Base-by-base conservation (phyloP, 23 tunicate genomes). In the Styela plicata region DNA sequence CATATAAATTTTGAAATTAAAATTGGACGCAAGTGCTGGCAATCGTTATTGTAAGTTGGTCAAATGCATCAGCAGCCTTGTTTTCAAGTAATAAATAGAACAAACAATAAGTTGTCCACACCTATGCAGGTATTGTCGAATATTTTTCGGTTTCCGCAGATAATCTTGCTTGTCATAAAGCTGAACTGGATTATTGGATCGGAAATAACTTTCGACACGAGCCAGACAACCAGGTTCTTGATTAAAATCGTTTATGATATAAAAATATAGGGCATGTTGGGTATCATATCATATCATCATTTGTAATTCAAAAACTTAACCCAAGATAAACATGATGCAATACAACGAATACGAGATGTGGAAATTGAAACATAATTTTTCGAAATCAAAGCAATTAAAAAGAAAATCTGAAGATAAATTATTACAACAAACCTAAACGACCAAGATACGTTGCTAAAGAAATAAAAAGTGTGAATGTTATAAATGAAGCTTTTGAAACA, bases 401-500 rank as follows among this genome's bases (percentile, higher is more conserved):
- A 44, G 57, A 44, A 44, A 44, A 13, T 44, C 13, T 44, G 57
- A 44, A 44, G 10, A 44, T 44, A 13, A 44, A 7, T 5, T 5
- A 13, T 44, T 44, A 5, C 57, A 44, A 13, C 7, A 44, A 44
- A 44, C 13, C 57, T 5, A 53, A 76, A 26, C 18, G 83, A 16
- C 75, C 83, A 20, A 64, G 27, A 22, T 25, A 74, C 16, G 88
- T 74, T 1, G 76, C 68, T 22, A 85, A 77, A 30, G 88, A 85
- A 36, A 63, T 64, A 2, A 25, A 76, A 27, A 29, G 88, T 16
- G 28, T 85, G 10, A 52, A 31, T 13, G 83, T 76, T 24, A 76
- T 85, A 65, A 85, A 85, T 74, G 52, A 85, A 19, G 88, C 88
- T 16, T 36, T 85, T 25, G 88, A 67, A 31, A 29, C 66, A 28